A percentile compares a stretch with the other conserved stretches of the same genome.
Evolutionary conservation across 2,888 invertebrate genomes (phyloP).

Genomic region (Brassicogethes aeneus): DNA sequence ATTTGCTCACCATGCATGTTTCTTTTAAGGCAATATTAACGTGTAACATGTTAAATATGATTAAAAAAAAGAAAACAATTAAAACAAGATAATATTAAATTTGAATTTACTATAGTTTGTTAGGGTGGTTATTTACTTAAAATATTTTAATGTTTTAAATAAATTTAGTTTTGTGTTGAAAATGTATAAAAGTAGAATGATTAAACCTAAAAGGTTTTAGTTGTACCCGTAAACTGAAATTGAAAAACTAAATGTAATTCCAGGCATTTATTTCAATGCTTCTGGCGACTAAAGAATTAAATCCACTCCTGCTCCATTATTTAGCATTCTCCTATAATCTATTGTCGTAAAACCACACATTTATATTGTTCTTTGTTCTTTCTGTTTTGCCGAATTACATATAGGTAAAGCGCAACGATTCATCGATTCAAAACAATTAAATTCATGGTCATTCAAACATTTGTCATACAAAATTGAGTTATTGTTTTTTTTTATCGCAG

Average conservation of each 20-base stretch:
- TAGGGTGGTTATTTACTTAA: too few species aligned
- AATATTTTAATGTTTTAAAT: too few species aligned
- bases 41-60: too few species aligned
- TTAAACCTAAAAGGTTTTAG: too few species aligned
- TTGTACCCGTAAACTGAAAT: neutral
- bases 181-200: too few species aligned
- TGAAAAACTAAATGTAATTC: neutral
- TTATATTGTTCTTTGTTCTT: neutral
- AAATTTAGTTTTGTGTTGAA: too few species aligned
- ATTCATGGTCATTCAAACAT: neutral
- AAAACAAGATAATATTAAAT: too few species aligned
- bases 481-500: neutral
- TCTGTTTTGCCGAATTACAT: neutral
- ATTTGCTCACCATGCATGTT: too few species aligned
- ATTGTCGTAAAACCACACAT: neutral
- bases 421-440: neutral
- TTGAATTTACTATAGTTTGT: too few species aligned
- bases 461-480: neutral
- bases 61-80: too few species aligned
- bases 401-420: neutral
- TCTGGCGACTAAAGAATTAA: neutral
- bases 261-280: neutral
- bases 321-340: neutral
- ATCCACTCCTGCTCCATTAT: neutral
- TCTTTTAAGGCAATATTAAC: too few species aligned